Percentiles rank a stretch among this genome's conserved stretches.
phyloP scores from a whole-genome alignment of 2,888 invertebrate species.

The Nasonovia ribisnigri region DNA sequence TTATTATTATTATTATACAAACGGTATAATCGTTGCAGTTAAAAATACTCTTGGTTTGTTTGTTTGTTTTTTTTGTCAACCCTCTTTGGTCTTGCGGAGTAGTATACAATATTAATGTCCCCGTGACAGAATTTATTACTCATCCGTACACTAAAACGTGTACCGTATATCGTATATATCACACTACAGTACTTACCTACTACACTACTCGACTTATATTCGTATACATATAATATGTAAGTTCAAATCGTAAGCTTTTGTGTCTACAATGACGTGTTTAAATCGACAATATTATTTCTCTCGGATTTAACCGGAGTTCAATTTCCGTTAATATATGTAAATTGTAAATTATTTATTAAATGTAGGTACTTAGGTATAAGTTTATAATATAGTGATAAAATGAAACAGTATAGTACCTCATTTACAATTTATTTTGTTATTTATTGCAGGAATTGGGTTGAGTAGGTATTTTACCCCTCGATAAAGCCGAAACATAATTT shows the following conservation, averaged over 20 bases:
- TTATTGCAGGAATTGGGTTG: neutral
- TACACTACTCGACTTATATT: too few species aligned
- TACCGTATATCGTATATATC: neutral
- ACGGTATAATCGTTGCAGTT: neutral
- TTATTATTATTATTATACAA: neutral
- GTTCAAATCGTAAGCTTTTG: neutral
- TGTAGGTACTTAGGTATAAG: neutral
- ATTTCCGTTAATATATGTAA: neutral
- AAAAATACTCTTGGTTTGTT: neutral
- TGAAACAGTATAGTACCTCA: neutral
- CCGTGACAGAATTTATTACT: neutral
- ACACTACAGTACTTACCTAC: neutral
- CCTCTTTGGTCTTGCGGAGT: neutral
- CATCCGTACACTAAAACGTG: neutral
- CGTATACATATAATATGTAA: neutral
- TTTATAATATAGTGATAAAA: neutral
- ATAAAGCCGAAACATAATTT: conserved; percentile 14
- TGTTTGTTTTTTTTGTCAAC: neutral
- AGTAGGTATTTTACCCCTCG: neutral
- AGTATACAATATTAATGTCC: neutral
- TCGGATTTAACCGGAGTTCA: neutral
- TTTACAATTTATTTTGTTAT: neutral
- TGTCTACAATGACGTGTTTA: neutral
- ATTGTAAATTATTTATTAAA: neutral
- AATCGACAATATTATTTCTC: neutral